phyloP scores from a whole-genome alignment of 1,140 invertebrate species.

The Atta colombica region DNA sequence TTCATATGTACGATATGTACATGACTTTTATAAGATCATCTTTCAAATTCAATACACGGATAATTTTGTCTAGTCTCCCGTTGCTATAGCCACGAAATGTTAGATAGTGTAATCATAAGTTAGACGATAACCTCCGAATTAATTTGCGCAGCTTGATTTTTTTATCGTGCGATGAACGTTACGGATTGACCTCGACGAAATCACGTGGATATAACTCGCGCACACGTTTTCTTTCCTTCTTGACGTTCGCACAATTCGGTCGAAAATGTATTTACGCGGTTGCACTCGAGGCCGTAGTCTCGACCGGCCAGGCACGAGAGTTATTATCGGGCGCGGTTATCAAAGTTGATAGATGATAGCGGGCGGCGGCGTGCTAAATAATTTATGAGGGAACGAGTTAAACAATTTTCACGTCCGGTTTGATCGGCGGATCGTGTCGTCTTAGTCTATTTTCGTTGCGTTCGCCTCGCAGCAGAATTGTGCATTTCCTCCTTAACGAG shows the following conservation, averaged over 20 bases:
- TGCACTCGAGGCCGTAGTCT: constrained; percentile 23
- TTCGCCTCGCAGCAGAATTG: constrained; percentile 48
- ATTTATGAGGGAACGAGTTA: constrained; percentile 74
- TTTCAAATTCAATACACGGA: background rate
- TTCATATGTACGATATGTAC: too few relatives aligned
- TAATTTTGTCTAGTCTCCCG: background rate
- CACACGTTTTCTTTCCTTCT: background rate
- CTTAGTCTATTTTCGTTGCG: constrained; percentile 65
- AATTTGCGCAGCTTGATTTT: constrained; percentile 2
- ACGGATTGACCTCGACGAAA: constrained; percentile 9
- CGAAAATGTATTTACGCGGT: constrained; percentile 29
- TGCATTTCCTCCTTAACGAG: constrained; percentile 56
- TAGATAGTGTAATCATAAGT: background rate
- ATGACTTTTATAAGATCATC: background rate
- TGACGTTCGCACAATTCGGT: constrained; percentile 27
- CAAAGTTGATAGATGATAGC: constrained; percentile 71
- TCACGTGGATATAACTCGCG: constrained; percentile 12
- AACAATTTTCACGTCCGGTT: constrained; percentile 75
- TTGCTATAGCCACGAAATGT: background rate
- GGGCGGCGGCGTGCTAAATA: constrained; percentile 67
- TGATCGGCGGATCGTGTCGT: constrained; percentile 58
- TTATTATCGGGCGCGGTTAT: constrained; percentile 67
- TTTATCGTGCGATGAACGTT: background rate
- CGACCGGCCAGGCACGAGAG: background rate
- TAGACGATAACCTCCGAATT: background rate